Conservation (phyloP, 2,797 vertebrate genomes). For the Chrosomus eos region DNA sequence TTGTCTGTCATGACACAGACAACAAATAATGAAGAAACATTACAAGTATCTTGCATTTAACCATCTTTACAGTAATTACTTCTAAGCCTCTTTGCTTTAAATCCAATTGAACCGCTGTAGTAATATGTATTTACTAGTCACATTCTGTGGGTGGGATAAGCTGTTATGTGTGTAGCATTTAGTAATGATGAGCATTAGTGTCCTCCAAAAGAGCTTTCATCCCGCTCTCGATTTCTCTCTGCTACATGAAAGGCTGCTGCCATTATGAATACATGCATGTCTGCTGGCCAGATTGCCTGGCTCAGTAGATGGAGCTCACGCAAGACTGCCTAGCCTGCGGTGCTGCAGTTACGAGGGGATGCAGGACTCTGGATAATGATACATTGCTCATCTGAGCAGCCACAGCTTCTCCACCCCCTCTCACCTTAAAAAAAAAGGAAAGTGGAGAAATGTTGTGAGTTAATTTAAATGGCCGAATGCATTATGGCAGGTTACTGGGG, state of each 20-base stretch:
- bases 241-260: constrained; percentile 51
- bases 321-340: constrained; percentile 89
- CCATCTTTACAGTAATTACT: constrained; percentile 92
- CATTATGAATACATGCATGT: constrained; percentile 88
- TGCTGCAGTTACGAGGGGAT: constrained; percentile 80
- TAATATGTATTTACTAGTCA: constrained; percentile 91
- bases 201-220: constrained; percentile 81
- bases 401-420: constrained; percentile 75
- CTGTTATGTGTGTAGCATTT: constrained; percentile 79
- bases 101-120: constrained; percentile 83
- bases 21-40: constrained; percentile 59
- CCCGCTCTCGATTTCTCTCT: constrained; percentile 65
- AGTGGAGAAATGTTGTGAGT: constrained; percentile 93
- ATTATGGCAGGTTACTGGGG: constrained; percentile 86
- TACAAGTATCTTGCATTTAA: constrained; percentile 82
- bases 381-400: constrained; percentile 88
- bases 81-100: constrained; percentile 84
- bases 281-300: constrained; percentile 93
- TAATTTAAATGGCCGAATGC: constrained; percentile 98
- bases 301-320: constrained; percentile 88
- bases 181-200: constrained; percentile 76
- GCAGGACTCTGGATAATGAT: constrained; percentile 77
- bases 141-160: constrained; percentile 76
- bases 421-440: constrained; percentile 60
- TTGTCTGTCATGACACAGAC: background rate